These are phyloP conservation scores for Eristalis pertinax DNA, from an alignment of 2,888 invertebrate genomes.

Conservation along the genomic window DNA sequence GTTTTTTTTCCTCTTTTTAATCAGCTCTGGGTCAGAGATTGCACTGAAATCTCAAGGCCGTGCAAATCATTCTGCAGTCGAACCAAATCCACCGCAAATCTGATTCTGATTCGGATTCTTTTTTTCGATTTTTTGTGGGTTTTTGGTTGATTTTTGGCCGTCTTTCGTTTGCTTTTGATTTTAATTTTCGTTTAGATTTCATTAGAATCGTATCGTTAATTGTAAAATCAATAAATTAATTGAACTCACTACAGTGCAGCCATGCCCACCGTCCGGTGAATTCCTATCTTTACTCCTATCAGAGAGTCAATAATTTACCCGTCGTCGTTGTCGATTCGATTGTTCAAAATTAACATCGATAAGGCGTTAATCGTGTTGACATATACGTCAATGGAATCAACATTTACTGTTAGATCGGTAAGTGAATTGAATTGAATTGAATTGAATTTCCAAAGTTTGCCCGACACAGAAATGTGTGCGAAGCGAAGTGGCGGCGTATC, in stretches of 20 bases:
- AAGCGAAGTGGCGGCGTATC: neutral
- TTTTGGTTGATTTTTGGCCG: neutral
- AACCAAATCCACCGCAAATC: neutral
- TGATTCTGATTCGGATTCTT: neutral
- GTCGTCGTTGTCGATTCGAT: conserved; percentile 10
- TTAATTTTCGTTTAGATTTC: conserved; percentile 2
- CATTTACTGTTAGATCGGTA: conserved; percentile 18
- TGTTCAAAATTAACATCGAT: conserved; percentile 42
- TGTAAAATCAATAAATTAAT: conserved; percentile 30
- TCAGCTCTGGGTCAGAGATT: conserved; percentile 15
- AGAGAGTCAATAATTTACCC: conserved; percentile 33
- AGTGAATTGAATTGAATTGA: neutral
- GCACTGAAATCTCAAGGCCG: conserved; percentile 23
- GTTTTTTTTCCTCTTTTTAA: neutral
- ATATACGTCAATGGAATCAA: conserved; percentile 45
- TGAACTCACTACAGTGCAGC: neutral
- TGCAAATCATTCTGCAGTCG: neutral
- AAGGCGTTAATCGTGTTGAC: conserved; percentile 54
- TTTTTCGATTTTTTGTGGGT: neutral
- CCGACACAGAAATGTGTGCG: neutral
- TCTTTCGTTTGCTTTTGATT: neutral
- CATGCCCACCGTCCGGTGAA: neutral
- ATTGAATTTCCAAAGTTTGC: neutral
- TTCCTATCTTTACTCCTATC: conserved; percentile 4
- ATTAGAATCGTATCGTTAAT: conserved; percentile 15